Percentiles rank a stretch among this genome's conserved stretches.
Conservation (phyloP, 2,888 invertebrate genomes). For the Sthenelais limicola region DNA sequence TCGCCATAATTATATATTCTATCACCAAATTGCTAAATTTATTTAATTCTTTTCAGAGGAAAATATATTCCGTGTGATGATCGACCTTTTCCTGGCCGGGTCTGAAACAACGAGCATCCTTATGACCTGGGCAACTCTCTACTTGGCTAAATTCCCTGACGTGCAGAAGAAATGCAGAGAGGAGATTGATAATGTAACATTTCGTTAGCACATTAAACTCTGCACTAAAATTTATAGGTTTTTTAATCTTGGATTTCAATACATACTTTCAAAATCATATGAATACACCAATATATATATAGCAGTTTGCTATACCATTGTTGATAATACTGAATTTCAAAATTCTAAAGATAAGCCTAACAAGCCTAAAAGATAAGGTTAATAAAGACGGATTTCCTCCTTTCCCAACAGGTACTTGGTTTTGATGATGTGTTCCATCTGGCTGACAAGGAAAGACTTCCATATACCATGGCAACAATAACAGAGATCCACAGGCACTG, state of each 20-base stretch:
- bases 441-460: slow-evolving; percentile 34
- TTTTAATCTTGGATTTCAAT: too few relatives aligned
- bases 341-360: too few relatives aligned
- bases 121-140: slow-evolving; percentile 12
- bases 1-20: too few relatives aligned
- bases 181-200: too few relatives aligned
- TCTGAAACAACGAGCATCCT: slow-evolving; percentile 29
- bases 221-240: too few relatives aligned
- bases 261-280: too few relatives aligned
- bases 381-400: too few relatives aligned
- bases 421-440: slow-evolving; percentile 35
- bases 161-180: slow-evolving; percentile 29
- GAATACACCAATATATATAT: too few relatives aligned
- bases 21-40: not conserved
- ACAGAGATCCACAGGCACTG: slow-evolving; percentile 29
- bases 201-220: too few relatives aligned
- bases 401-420: slow-evolving; percentile 41
- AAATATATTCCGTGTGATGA: slow-evolving; percentile 34
- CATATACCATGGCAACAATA: slow-evolving; percentile 53
- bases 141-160: slow-evolving; percentile 21
- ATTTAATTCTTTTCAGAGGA: slow-evolving; percentile 25
- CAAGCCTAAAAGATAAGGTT: too few relatives aligned
- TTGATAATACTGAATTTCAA: too few relatives aligned
- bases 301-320: too few relatives aligned
- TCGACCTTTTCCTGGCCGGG: slow-evolving; percentile 37